Conservation (phyloP, 2,797 vertebrate genomes). For the Neosilurus hyrtlii region DNA sequence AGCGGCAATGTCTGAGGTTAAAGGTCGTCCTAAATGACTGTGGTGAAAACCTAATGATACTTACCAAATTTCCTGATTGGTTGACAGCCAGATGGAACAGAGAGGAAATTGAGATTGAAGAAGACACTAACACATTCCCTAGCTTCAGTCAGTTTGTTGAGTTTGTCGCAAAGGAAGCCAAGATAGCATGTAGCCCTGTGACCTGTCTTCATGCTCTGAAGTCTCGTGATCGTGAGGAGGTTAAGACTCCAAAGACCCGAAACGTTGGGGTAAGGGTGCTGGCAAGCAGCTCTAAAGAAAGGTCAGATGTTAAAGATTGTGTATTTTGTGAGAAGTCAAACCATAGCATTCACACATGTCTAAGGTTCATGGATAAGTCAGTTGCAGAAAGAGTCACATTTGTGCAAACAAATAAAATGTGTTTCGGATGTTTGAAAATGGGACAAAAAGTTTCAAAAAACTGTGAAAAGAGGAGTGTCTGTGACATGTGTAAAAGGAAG, state of each 20-base stretch:
- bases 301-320: background rate
- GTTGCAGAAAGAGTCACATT: conserved; percentile 38
- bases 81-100: conserved; percentile 51
- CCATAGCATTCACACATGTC: conserved; percentile 47
- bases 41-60: conserved; percentile 39
- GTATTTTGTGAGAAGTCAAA: conserved; percentile 47
- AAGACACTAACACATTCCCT: conserved; percentile 23
- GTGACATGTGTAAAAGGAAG: conserved; percentile 37
- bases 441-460: conserved; percentile 52
- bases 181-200: conserved; percentile 32
- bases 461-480: conserved; percentile 48
- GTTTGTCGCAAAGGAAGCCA: conserved; percentile 42
- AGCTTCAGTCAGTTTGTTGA: conserved; percentile 53
- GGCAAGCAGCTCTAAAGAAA: conserved; percentile 39
- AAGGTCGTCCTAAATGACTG: conserved; percentile 48
- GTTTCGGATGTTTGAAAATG: conserved; percentile 52
- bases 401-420: conserved; percentile 37
- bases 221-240: conserved; percentile 36
- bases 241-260: conserved; percentile 22
- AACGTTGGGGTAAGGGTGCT: conserved; percentile 39
- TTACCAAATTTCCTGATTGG: conserved; percentile 52
- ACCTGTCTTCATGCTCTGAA: conserved; percentile 38
- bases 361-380: conserved; percentile 43
- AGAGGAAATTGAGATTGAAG: conserved; percentile 47
- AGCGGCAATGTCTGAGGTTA: conserved; percentile 41